Conservation (phyloP, 2,797 vertebrate genomes). For the Bradypodion pumilum region DNA sequence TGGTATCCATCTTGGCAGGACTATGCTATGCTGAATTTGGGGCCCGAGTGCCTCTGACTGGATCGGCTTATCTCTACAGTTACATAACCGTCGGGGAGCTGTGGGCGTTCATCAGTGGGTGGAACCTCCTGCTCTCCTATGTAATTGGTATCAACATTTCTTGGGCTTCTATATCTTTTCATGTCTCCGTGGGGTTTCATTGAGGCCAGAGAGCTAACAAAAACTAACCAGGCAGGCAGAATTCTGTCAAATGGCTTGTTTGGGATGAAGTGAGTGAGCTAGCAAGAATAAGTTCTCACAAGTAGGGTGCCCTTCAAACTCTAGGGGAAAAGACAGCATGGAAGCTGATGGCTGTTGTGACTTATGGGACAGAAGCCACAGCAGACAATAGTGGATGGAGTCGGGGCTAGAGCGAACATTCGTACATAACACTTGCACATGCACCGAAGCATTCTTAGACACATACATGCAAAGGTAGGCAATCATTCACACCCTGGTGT, state of each 20-base stretch:
- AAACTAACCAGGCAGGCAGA: background rate
- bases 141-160: constrained; percentile 79
- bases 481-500: too few species aligned
- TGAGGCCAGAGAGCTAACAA: background rate
- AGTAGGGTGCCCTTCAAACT: background rate
- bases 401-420: too few species aligned
- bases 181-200: constrained; percentile 8
- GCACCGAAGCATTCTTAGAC: too few species aligned
- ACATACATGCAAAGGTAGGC: too few species aligned
- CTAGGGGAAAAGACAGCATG: too few species aligned
- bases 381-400: too few species aligned
- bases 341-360: too few species aligned
- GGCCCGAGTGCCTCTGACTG: constrained; percentile 83
- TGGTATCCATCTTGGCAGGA: constrained; percentile 86
- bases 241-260: too few species aligned
- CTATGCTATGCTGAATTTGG: constrained; percentile 88
- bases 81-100: constrained; percentile 89
- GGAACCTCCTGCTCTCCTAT: constrained; percentile 90
- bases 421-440: too few species aligned
- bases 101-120: constrained; percentile 86
- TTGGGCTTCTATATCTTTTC: constrained; percentile 9
- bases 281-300: background rate
- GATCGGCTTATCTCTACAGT: constrained; percentile 90
- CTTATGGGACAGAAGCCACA: too few species aligned
- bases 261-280: too few species aligned